A percentile compares a stretch with the other conserved stretches of the same genome.
These are phyloP conservation scores for Lontra canadensis DNA, from an alignment of 2,113 vertebrate species.

Conservation along the genomic window DNA sequence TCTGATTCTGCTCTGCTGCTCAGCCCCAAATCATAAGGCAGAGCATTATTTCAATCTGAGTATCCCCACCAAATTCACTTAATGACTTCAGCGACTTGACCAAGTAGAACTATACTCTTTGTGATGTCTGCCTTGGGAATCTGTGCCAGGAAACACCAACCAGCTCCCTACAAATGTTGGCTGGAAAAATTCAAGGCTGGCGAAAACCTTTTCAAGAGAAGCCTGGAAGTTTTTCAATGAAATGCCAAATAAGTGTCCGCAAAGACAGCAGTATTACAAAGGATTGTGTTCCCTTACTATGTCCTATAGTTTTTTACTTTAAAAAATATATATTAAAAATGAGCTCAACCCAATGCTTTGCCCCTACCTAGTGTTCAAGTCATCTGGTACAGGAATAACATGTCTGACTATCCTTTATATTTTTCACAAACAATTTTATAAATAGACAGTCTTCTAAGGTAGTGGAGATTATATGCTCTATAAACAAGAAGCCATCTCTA, in stretches of 20 bases:
- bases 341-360: background rate
- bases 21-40: background rate
- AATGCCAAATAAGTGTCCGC: background rate
- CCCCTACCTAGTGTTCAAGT: background rate
- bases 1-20: background rate
- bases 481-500: background rate
- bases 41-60: background rate
- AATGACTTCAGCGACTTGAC: rapidly evolving
- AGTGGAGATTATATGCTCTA: background rate
- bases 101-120: background rate
- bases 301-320: background rate
- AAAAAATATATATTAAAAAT: background rate
- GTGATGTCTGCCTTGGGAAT: background rate
- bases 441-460: background rate
- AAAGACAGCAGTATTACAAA: background rate
- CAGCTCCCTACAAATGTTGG: background rate
- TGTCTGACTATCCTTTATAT: background rate
- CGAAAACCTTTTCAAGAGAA: slow-evolving; percentile 41
- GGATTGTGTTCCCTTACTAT: background rate
- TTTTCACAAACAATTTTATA: slow-evolving; percentile 36
- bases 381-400: slow-evolving; percentile 8
- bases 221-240: background rate
- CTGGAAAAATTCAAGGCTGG: background rate
- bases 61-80: background rate
- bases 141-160: background rate